Evolutionary conservation across 2,113 vertebrate species (phyloP), one percentile per base, ranked within the genome.

Genomic region (Thermophis baileyi): DNA sequence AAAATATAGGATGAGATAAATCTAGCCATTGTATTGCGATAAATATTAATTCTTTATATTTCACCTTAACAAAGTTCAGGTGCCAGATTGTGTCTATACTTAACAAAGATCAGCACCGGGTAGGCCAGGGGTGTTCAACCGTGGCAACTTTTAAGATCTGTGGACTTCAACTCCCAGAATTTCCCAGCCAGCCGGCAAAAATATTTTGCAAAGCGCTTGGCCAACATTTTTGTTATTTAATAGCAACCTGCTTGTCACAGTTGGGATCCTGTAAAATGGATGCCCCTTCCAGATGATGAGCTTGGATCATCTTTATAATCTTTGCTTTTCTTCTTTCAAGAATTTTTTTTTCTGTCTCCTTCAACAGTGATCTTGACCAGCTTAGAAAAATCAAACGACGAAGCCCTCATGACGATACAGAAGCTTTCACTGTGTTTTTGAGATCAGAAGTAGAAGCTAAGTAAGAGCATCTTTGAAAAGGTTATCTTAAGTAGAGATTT

Each of bases 351-450:
- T 0, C 14, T 35, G 12, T 69, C 63, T 90, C 30, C 94, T 96
- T 89, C 53, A 74, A 81, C 92, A 99, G 99, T 97, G 99, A 99
- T 97, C 97, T 99, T 94, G 98, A 99, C 89, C 98, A 99, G 92
- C 98, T 99, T 91, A 97, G 99, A 85, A 99, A 98, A 97, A 99
- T 99, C 96, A 98, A 98, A 92, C 97, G 98, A 63, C 98, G 99
- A 94, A 99, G 99, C 96, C 99, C 99, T 22, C 99, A 99, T 88
- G 99, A 99, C 91, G 99, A 99, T 96, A 99, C 98, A 0, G 99
- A 99, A 94, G 98, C 98, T 35, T 99, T 99, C 95, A 99, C 99
- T 1, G 99, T 99, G 20, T 99, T 99, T 94, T 94, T 99, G 96
- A 98, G 99, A 91, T 99, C 99, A 0, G 99, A 99, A 30, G 98